A percentile compares a stretch with the other conserved stretches of the same genome.
These are phyloP conservation scores for Notodonta dromedarius DNA, from an alignment of 2,888 invertebrate genomes.

Conservation along the genomic window DNA sequence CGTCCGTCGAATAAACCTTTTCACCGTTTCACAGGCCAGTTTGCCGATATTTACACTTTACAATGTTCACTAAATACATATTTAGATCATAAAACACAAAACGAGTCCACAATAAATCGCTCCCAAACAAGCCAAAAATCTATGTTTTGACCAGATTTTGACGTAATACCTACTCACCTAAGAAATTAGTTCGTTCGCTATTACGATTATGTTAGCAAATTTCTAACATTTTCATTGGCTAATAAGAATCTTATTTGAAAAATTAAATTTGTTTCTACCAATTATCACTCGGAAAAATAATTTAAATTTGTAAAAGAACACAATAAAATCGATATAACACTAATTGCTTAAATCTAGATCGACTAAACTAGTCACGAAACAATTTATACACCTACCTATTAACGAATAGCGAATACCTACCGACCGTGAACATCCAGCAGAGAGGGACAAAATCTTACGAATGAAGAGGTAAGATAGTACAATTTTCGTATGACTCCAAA, in stretches of 20 bases:
- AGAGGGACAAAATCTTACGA: no score
- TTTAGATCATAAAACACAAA: constrained; percentile 27
- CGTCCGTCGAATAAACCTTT: constrained; percentile 41
- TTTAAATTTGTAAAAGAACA: neutral
- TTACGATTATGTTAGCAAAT: constrained; percentile 14
- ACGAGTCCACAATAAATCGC: constrained; percentile 27
- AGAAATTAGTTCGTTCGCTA: constrained; percentile 42
- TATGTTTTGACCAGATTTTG: constrained; percentile 68
- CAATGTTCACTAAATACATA: constrained; percentile 26
- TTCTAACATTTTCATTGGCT: constrained; percentile 24
- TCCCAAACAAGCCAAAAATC: constrained; percentile 61
- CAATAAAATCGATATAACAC: no score
- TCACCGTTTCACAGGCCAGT: constrained; percentile 38
- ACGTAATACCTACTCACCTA: constrained; percentile 38
- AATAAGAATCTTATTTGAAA: constrained; percentile 17
- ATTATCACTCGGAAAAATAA: constrained; percentile 16
- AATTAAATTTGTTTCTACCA: constrained; percentile 10
- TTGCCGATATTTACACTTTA: constrained; percentile 21
- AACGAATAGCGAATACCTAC: no score
- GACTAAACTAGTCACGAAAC: no score
- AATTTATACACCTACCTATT: no score
- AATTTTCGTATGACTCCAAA: no score
- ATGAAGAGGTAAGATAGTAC: no score
- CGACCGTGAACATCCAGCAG: no score
- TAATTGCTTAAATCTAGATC: no score